Conservation (phyloP, 2,797 vertebrate species). For the Chiroxiphia lanceolata region DNA sequence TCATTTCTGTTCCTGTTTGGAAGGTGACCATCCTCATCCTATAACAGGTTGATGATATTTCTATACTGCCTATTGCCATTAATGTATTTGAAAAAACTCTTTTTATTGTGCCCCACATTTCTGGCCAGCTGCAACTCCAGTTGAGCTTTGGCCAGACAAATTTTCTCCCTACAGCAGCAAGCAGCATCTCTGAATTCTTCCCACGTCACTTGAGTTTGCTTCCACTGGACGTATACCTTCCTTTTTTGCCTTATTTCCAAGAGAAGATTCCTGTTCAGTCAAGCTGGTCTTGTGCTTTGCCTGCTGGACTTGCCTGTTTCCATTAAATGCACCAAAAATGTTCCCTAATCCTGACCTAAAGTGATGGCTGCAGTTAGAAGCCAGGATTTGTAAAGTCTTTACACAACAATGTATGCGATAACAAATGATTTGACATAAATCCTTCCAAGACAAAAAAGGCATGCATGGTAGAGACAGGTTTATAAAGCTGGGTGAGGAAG, state of each 20-base stretch:
- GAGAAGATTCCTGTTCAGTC: not conserved
- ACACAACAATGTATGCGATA: not conserved
- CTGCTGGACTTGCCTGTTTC: not conserved
- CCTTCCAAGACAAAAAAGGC: not conserved
- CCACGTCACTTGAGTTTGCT: not conserved
- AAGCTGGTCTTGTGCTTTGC: too few relatives aligned
- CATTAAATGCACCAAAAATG: not conserved
- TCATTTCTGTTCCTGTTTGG: not conserved
- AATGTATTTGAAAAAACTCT: not conserved
- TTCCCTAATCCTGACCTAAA: not conserved
- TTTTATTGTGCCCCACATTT: not conserved
- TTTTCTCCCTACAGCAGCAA: not conserved
- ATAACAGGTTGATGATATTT: not conserved
- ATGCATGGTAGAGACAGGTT: not conserved
- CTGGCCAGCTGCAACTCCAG: not conserved
- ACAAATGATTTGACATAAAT: slow-evolving; percentile 43
- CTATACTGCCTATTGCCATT: not conserved
- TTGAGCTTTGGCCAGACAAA: not conserved
- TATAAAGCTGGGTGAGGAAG: slow-evolving; percentile 19
- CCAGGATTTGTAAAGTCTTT: slow-evolving; percentile 32
- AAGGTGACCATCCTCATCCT: not conserved
- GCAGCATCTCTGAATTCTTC: not conserved
- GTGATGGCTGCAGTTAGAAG: slow-evolving; percentile 1
- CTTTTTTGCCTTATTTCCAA: not conserved
- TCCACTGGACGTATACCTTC: not conserved